These are phyloP conservation scores for Zophobas atratus DNA, from an alignment of 1,140 invertebrate genomes.

Conservation along the genomic window DNA sequence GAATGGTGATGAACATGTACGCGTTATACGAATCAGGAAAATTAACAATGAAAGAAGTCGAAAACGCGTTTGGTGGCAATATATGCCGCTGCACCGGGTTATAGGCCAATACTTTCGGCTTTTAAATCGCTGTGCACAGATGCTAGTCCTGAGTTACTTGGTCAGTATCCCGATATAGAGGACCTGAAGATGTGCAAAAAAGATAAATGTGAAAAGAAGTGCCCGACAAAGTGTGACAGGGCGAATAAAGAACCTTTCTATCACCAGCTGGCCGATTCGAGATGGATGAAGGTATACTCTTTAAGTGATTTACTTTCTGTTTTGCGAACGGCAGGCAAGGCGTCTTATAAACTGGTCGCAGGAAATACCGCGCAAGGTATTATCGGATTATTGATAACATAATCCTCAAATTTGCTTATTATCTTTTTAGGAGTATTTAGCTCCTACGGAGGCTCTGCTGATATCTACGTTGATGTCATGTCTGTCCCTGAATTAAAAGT, in stretches of 20 bases:
- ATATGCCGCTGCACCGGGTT: conserved; percentile 92
- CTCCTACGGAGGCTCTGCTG: conserved; percentile 30
- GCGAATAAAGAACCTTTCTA: conserved; percentile 12
- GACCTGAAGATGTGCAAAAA: conserved; percentile 48
- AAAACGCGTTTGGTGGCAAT: conserved; percentile 85
- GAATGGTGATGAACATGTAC: conserved; percentile 90
- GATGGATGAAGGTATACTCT: conserved; percentile 59
- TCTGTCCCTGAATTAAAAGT: conserved; percentile 76
- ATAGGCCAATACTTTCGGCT: conserved; percentile 86
- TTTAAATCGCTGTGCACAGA: conserved; percentile 84
- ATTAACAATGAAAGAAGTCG: conserved; percentile 75
- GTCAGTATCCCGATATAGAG: conserved; percentile 56
- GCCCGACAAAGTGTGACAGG: conserved; percentile 6
- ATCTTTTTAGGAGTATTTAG: conserved; percentile 9
- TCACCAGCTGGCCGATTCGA: conserved; percentile 38
- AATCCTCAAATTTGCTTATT: too few relatives aligned
- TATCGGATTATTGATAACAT: neutral
- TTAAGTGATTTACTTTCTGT: conserved; percentile 58
- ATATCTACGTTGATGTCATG: conserved; percentile 82
- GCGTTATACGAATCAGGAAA: conserved; percentile 71
- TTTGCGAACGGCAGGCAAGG: conserved; percentile 47
- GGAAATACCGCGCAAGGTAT: conserved; percentile 65
- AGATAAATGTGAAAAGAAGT: conserved; percentile 35
- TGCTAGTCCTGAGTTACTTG: conserved; percentile 65
- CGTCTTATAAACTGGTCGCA: conserved; percentile 60